Conservation (phyloP, 92 coral and sea anemone genomes). For the Palythoa grandiflora region DNA sequence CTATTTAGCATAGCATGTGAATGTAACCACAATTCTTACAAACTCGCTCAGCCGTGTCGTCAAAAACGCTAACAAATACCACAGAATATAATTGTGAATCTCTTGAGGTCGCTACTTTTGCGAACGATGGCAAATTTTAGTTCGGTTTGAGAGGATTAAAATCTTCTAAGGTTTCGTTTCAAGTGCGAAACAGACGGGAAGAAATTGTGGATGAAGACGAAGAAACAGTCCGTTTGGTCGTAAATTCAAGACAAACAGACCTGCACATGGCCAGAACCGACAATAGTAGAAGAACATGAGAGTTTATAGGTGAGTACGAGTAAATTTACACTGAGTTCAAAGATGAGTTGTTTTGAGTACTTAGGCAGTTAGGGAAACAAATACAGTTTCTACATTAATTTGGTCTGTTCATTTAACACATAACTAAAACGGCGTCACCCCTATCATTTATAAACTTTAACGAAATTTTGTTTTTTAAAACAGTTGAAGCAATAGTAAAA, state of each 20-base stretch:
- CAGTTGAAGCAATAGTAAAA: no score
- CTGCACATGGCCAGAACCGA: background rate
- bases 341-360: no score
- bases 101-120: background rate
- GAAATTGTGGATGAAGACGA: background rate
- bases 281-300: background rate
- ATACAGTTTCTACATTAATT: background rate
- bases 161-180: background rate
- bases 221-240: background rate
- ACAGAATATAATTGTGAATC: background rate
- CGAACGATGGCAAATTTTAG: background rate
- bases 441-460: background rate
- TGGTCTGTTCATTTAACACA: background rate
- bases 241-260: background rate
- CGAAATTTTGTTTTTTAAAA: background rate
- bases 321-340: no score
- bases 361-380: background rate
- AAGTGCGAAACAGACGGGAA: background rate
- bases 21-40: background rate
- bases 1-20: background rate
- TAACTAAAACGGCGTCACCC: background rate
- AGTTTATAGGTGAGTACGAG: background rate
- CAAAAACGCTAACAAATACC: background rate
- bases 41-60: conserved; percentile 3
- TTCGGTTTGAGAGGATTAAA: background rate